Evolutionary conservation across 2,888 invertebrate genomes (phyloP).

Genomic region (Drosophila rubida): DNA sequence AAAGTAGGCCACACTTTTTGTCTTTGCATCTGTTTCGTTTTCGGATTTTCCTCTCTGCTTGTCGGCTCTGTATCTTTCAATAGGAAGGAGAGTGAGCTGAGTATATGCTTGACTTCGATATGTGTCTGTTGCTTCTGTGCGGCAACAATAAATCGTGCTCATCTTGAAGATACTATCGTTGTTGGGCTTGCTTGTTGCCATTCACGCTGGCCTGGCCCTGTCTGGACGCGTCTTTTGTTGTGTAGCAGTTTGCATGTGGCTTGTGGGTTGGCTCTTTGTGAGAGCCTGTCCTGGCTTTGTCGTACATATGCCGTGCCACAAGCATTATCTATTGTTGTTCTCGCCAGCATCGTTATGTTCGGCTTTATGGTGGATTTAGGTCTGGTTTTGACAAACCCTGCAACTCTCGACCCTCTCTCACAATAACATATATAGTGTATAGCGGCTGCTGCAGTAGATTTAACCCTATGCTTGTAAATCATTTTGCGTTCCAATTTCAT

Average conservation of each 20-base stretch:
- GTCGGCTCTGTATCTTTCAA: constrained; percentile 48
- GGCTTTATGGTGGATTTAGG: constrained; percentile 13
- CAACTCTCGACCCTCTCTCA: neutral
- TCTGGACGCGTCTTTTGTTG: constrained; percentile 28
- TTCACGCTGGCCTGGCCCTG: no score
- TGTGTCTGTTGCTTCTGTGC: constrained; percentile 36
- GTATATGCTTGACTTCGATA: constrained; percentile 49
- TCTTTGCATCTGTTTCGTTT: neutral
- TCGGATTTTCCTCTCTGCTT: neutral
- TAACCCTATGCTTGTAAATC: constrained; percentile 28
- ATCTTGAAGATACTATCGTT: constrained; percentile 15
- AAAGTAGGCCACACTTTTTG: constrained; percentile 15
- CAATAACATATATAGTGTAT: neutral
- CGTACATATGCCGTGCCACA: constrained; percentile 48
- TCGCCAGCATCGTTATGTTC: constrained; percentile 16
- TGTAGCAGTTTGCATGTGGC: constrained; percentile 10
- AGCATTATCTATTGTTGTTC: constrained; percentile 54
- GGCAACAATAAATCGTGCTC: constrained; percentile 48
- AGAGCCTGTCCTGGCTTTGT: constrained; percentile 34
- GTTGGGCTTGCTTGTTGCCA: constrained; percentile 14
- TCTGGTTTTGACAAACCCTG: constrained; percentile 40
- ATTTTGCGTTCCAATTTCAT: constrained; percentile 31
- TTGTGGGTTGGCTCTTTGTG: constrained; percentile 25
- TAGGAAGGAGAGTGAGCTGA: constrained; percentile 22
- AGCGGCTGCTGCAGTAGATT: constrained; percentile 4